Conservation (phyloP, 2,888 invertebrate genomes). For the Pammene fasciana region DNA sequence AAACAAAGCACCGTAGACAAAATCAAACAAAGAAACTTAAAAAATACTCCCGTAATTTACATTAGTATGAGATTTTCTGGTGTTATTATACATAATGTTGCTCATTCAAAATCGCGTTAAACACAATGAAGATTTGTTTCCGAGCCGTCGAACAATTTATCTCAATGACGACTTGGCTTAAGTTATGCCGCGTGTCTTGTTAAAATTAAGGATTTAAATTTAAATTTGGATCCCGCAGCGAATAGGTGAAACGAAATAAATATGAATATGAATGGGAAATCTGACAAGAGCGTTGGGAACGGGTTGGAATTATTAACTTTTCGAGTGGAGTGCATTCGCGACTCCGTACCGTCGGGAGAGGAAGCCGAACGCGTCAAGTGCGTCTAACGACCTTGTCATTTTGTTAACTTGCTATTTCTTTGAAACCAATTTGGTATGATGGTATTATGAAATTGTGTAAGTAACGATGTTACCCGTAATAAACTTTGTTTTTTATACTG, state of each 20-base stretch:
- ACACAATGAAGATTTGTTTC: slow-evolving; percentile 74
- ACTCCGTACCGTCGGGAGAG: slow-evolving; percentile 65
- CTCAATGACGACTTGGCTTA: slow-evolving; percentile 54
- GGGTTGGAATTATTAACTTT: slow-evolving; percentile 81
- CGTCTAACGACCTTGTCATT: slow-evolving; percentile 69
- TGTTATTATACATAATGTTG: slow-evolving; percentile 71
- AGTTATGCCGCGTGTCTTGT: slow-evolving; percentile 72
- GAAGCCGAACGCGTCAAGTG: slow-evolving; percentile 52
- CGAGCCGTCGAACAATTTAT: slow-evolving; percentile 71
- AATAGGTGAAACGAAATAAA: slow-evolving; percentile 81
- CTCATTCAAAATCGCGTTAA: slow-evolving; percentile 68
- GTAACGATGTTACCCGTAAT: background rate
- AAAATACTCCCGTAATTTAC: slow-evolving; percentile 69
- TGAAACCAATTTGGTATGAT: slow-evolving; percentile 9
- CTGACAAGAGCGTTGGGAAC: slow-evolving; percentile 72
- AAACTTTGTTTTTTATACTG: background rate
- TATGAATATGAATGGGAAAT: slow-evolving; percentile 83
- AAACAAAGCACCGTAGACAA: slow-evolving; percentile 13
- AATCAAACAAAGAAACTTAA: slow-evolving; percentile 58
- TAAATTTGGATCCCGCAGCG: slow-evolving; percentile 72
- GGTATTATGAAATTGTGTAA: background rate
- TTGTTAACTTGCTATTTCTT: slow-evolving; percentile 57
- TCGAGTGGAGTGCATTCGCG: slow-evolving; percentile 58
- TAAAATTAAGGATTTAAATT: slow-evolving; percentile 79
- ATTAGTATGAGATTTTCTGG: slow-evolving; percentile 77